Base-by-base conservation (phyloP, 2,113 vertebrate genomes). In the Atherinomorus stipes region DNA sequence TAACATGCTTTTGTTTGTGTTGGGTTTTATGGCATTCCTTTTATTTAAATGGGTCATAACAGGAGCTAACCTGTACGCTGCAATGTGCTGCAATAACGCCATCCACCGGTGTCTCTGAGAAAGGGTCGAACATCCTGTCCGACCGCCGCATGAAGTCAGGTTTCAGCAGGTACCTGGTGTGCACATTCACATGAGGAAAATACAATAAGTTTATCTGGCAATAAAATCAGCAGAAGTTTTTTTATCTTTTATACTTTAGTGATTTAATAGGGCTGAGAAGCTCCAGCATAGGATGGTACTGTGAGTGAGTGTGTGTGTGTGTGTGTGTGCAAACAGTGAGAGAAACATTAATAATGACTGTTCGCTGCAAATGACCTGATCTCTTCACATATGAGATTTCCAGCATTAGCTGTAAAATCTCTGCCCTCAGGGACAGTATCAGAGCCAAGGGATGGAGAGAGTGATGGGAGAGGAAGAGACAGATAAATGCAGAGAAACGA, bases 21-120 rank as follows among this genome's bases (percentile, higher is more conserved):
- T 58, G 28, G 3, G 26, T 44, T 68, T 21, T 16, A 8, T 16
- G 0, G 37, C 51, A 53, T 15, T 54, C 15, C 21, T 26, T 28
- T 28, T 28, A 40, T 10, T 4, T 23, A 4, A 52, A 0, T 19
- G 0, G 45, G 15, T 8, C 8, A 7, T 38, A 4, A 18, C 22
- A 63, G 1, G 18, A 58, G 13, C 78, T 88, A 78, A 99, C 98
- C 97, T 99, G 96, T 1, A 99, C 97, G 8, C 97, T 99, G 90
- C 98, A 99, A 4, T 96, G 97, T 51, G 98, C 98, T 72, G 98
- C 98, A 52, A 99, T 99, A 7, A 99, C 98, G 23, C 98, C 98
- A 21, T 99, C 98, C 62, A 99, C 98, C n/a, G 98, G 98, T 1
- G 98, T 99, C 88, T 99, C 98, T 51, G 98, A 99, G 92, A 99